These are phyloP conservation scores for Drosophila tristis DNA, from an alignment of 1,140 invertebrate genomes.

Conservation along the genomic window DNA sequence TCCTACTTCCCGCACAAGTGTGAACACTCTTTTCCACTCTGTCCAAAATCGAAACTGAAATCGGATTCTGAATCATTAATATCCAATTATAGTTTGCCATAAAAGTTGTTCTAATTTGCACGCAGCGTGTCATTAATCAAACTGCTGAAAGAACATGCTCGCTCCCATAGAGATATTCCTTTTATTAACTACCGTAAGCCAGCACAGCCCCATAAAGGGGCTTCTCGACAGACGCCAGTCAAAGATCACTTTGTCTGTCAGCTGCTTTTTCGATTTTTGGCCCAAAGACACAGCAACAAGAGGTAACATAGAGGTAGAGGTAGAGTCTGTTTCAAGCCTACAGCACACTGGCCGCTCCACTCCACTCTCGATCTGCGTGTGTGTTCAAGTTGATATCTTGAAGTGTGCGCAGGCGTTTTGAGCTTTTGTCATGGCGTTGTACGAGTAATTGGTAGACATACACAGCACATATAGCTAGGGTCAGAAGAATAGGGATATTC, in stretches of 20 bases:
- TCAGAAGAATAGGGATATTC: no score
- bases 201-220: conserved; percentile 43
- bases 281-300: conserved; percentile 36
- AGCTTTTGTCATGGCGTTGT: conserved; percentile 44
- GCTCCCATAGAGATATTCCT: conserved; percentile 34
- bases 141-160: conserved; percentile 38
- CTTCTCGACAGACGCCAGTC: conserved; percentile 61
- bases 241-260: conserved; percentile 41
- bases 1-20: conserved; percentile 43
- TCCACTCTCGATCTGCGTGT: conserved; percentile 30
- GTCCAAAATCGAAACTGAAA: conserved; percentile 25
- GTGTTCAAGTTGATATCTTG: conserved; percentile 58
- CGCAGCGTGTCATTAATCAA: conserved; percentile 74
- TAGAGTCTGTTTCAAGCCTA: conserved; percentile 25
- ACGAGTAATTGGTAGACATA: no score
- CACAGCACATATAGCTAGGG: no score
- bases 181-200: conserved; percentile 58
- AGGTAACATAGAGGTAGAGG: no score
- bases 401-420: conserved; percentile 69
- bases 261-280: conserved; percentile 43
- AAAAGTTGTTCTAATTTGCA: conserved; percentile 78
- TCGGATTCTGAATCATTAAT: conserved; percentile 69
- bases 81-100: conserved; percentile 75
- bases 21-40: conserved; percentile 35
- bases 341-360: background rate